These are phyloP conservation scores for Hyperoodon ampullatus DNA, from an alignment of 2,113 vertebrate genomes.

Conservation along the genomic window DNA sequence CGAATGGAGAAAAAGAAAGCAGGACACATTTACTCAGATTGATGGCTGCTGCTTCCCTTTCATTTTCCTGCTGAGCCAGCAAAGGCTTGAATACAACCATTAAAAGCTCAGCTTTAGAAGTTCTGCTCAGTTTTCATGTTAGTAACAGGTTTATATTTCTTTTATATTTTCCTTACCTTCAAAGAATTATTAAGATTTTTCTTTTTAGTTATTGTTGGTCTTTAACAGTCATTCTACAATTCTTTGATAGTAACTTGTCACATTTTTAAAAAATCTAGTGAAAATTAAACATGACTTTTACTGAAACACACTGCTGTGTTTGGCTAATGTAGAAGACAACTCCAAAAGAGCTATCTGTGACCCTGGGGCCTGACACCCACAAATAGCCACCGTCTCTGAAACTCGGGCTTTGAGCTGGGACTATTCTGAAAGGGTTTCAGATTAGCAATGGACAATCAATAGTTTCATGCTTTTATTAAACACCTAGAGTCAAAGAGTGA, in stretches of 20 bases:
- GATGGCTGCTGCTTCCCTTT: conserved; percentile 66
- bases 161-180: conserved; percentile 39
- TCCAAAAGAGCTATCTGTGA: conserved; percentile 15
- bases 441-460: conserved; percentile 13
- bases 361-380: background rate
- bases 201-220: conserved; percentile 37
- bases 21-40: conserved; percentile 69
- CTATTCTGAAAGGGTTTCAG: conserved; percentile 13
- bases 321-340: conserved; percentile 28
- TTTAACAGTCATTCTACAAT: conserved; percentile 48
- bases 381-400: background rate
- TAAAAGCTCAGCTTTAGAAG: conserved; percentile 71
- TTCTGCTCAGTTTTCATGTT: conserved; percentile 41
- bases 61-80: conserved; percentile 78
- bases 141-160: conserved; percentile 29
- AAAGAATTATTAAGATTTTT: conserved; percentile 37
- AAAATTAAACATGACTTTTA: conserved; percentile 47
- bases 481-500: conserved; percentile 25
- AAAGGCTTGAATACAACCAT: conserved; percentile 74
- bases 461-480: conserved; percentile 34
- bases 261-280: conserved; percentile 26
- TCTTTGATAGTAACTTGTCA: conserved; percentile 34
- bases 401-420: background rate
- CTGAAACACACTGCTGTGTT: background rate
- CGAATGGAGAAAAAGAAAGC: conserved; percentile 76